A percentile compares a stretch with the other conserved stretches of the same genome.
Conservation (phyloP, 2,797 vertebrate species). For the Benthosema pterotum region DNA sequence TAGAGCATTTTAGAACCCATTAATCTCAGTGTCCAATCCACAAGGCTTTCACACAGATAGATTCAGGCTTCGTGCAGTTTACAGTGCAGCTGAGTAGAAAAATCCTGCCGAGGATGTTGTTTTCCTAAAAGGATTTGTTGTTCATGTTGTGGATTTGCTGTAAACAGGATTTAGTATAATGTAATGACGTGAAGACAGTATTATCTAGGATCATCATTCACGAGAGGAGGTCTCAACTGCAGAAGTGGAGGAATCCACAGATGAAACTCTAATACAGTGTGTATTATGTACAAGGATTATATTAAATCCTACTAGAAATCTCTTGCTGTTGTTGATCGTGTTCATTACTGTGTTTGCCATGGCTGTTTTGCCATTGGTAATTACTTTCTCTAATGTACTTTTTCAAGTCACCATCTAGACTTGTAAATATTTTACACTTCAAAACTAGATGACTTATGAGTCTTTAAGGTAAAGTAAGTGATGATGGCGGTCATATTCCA, state of each 20-base stretch:
- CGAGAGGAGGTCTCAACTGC: conserved; percentile 12
- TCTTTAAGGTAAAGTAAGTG: neutral
- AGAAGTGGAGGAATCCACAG: conserved; percentile 1
- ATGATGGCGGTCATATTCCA: conserved; percentile 19
- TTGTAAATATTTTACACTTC: neutral
- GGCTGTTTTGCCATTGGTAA: too few relatives aligned
- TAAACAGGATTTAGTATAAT: conserved; percentile 31
- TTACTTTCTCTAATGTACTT: too few relatives aligned
- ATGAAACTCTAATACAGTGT: too few relatives aligned
- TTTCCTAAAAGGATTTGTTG: conserved; percentile 34
- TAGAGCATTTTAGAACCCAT: conserved; percentile 18
- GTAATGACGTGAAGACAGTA: conserved; percentile 18
- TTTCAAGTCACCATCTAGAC: neutral
- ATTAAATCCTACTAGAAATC: neutral
- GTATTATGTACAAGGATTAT: conserved; percentile 14
- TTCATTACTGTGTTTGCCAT: neutral
- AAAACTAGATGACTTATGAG: neutral
- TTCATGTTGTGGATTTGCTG: conserved; percentile 36
- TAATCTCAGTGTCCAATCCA: conserved; percentile 37
- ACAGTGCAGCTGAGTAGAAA: conserved; percentile 27
- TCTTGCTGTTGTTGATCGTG: neutral
- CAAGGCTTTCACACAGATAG: conserved; percentile 27
- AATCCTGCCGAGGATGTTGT: conserved; percentile 23
- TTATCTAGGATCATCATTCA: conserved; percentile 23
- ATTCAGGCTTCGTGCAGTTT: conserved; percentile 21